Evolutionary conservation across 1,140 invertebrate genomes (phyloP).

Genomic region (Zaprionus taronus): DNA sequence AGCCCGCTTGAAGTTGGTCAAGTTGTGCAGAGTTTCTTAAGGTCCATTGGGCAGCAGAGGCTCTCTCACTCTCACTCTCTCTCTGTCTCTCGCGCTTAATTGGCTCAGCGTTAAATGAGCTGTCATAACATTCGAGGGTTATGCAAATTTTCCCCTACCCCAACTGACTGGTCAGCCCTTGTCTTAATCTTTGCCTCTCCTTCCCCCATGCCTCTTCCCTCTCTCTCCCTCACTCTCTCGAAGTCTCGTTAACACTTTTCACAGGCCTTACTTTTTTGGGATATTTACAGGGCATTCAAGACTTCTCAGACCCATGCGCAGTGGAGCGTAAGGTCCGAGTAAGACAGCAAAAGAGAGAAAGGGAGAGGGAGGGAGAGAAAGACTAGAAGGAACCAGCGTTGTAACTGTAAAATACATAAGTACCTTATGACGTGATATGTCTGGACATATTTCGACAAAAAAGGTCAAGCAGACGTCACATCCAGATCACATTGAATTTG

Average conservation of each 20-base stretch:
- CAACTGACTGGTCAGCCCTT: not conserved
- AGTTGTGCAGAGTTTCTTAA: not conserved
- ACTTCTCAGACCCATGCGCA: conserved; percentile 51
- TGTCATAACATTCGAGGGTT: conserved; percentile 65
- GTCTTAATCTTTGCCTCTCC: conserved; percentile 13
- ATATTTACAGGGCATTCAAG: not conserved
- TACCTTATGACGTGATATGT: conserved; percentile 36
- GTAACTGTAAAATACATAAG: conserved; percentile 14
- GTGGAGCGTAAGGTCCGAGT: conserved; percentile 49
- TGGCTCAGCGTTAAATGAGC: conserved; percentile 66
- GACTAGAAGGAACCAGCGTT: not conserved
- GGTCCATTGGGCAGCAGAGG: conserved; percentile 4
- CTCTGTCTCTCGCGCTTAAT: not conserved
- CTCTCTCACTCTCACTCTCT: not conserved
- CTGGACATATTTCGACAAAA: conserved; percentile 11
- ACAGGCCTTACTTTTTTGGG: conserved; percentile 6
- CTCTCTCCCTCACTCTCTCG: not conserved
- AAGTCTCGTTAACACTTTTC: conserved; percentile 51
- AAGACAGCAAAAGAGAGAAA: not conserved
- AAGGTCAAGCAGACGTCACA: conserved; percentile 12
- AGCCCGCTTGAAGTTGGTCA: not conserved
- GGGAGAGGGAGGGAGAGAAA: not conserved
- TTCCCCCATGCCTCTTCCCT: not conserved
- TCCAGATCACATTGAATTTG: not conserved
- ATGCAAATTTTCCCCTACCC: conserved; percentile 16